Percentiles rank a stretch among this genome's conserved stretches.
phyloP scores from a whole-genome alignment of 2,797 vertebrate genomes.

The Anolis apletophallus region DNA sequence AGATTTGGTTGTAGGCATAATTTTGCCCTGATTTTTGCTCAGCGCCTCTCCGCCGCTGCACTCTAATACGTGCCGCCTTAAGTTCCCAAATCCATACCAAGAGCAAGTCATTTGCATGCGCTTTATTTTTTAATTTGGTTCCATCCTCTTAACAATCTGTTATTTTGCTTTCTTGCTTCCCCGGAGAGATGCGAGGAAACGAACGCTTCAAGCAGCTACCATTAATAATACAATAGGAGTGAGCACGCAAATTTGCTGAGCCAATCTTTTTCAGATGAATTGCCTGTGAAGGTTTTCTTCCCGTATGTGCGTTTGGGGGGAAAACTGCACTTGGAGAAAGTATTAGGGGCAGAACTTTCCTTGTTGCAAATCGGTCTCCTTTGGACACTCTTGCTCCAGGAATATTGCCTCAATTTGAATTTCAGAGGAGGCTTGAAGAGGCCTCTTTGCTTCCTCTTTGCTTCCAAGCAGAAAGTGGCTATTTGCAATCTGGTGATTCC shows the following conservation, averaged over 20 bases:
- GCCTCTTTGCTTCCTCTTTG: not conserved
- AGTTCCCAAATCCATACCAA: slow-evolving; percentile 16
- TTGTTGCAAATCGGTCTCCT: not conserved
- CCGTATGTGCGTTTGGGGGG: not conserved
- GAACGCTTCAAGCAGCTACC: slow-evolving; percentile 18
- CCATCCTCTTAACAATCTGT: slow-evolving; percentile 31
- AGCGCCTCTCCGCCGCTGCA: not conserved
- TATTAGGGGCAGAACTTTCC: not conserved
- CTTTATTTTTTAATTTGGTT: slow-evolving; percentile 40
- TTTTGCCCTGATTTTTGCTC: slow-evolving; percentile 16
- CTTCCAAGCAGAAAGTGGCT: not conserved
- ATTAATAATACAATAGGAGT: slow-evolving; percentile 35
- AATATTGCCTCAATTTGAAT: not conserved
- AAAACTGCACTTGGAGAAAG: not conserved
- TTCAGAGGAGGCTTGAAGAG: not conserved
- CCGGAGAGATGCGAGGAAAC: not conserved
- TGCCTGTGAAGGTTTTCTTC: not conserved
- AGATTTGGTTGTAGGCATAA: slow-evolving; percentile 3
- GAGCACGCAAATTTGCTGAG: slow-evolving; percentile 22
- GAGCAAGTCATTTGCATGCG: slow-evolving; percentile 12
- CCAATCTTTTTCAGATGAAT: slow-evolving; percentile 29
- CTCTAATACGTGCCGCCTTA: not conserved
- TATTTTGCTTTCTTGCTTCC: slow-evolving; percentile 27
- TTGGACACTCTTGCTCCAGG: not conserved
- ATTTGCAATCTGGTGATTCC: no score